These are phyloP conservation scores for Tichodroma muraria DNA, from an alignment of 2,113 vertebrate genomes.

Conservation along the genomic window DNA sequence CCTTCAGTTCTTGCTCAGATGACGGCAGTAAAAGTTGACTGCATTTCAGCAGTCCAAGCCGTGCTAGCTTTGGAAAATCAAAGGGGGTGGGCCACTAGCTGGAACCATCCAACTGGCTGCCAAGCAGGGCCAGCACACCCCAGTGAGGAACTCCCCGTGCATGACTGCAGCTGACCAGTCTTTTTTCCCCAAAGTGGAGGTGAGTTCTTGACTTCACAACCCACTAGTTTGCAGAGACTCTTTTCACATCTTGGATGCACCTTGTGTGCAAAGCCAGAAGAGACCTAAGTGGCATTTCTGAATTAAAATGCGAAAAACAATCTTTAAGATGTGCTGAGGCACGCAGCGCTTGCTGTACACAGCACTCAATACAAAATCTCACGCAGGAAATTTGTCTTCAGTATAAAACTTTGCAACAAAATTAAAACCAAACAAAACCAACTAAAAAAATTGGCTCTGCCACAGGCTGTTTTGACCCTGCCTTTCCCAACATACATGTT, in stretches of 20 bases:
- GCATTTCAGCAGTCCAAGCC: background rate
- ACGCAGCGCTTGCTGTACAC: background rate
- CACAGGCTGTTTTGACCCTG: background rate
- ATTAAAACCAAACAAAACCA: background rate
- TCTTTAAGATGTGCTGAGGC: background rate
- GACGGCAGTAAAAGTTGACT: background rate
- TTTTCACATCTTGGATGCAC: background rate
- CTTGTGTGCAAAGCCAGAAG: background rate
- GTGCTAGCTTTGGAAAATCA: background rate
- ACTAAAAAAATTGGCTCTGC: background rate
- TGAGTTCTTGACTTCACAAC: background rate
- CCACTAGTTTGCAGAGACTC: background rate
- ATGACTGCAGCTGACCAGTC: background rate
- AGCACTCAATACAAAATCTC: background rate
- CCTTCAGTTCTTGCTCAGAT: background rate
- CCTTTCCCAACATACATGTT: background rate
- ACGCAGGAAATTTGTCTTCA: background rate
- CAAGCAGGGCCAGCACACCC: background rate
- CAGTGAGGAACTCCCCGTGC: background rate
- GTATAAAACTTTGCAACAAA: background rate
- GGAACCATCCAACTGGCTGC: background rate
- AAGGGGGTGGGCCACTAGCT: accelerated
- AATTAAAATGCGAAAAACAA: background rate
- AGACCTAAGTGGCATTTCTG: background rate
- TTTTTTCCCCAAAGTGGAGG: background rate